Conservation (phyloP, 2,888 invertebrate species). For the Stenotaenia linearis region DNA sequence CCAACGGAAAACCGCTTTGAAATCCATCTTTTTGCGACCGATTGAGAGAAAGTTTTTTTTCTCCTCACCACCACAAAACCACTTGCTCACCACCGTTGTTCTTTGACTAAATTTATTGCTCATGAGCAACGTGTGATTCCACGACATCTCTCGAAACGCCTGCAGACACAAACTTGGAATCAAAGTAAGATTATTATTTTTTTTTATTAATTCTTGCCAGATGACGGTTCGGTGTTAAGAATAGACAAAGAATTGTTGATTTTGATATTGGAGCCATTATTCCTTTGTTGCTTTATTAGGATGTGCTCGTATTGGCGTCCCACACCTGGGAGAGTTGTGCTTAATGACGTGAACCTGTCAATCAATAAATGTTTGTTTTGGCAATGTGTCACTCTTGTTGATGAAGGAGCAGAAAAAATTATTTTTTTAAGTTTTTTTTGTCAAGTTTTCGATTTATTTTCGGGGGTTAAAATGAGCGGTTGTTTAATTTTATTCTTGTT, state of each 20-base stretch:
- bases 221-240: not conserved
- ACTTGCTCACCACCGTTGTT: not conserved
- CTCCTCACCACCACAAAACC: not conserved
- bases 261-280: constrained; percentile 3
- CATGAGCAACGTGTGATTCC: not conserved
- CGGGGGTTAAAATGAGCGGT: not conserved
- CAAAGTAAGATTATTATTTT: not conserved
- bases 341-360: constrained; percentile 15
- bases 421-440: not conserved
- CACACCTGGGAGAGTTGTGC: constrained; percentile 9
- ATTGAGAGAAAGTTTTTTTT: not conserved
- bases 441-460: not conserved
- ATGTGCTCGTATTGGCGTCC: constrained; percentile 14
- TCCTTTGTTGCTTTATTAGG: constrained; percentile 17
- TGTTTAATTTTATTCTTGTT: constrained; percentile 12
- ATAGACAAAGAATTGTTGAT: not conserved
- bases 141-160: not conserved
- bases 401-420: not conserved
- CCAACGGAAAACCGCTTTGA: not conserved
- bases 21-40: not conserved
- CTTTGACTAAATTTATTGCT: not conserved
- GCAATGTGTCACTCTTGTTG: constrained; percentile 6
- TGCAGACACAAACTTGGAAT: not conserved
- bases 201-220: not conserved
- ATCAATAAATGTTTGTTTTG: constrained; percentile 15